These are phyloP conservation scores for Pogonocherus hispidulus DNA, from an alignment of 2,888 invertebrate species.

Conservation along the genomic window DNA sequence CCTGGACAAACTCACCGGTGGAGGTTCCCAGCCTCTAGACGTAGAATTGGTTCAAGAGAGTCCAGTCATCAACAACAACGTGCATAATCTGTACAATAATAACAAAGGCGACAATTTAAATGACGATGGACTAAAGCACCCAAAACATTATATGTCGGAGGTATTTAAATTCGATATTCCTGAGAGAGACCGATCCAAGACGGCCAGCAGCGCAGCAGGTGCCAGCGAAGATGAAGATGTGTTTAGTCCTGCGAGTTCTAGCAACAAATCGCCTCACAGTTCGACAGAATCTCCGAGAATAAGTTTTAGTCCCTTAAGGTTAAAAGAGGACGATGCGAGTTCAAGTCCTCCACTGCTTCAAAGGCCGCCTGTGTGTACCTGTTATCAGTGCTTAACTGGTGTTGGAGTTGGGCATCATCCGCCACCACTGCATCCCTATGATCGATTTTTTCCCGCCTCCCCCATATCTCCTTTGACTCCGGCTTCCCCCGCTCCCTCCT, in stretches of 20 bases:
- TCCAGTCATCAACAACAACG: conserved; percentile 59
- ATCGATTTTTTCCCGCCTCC: conserved; percentile 71
- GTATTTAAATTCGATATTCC: conserved; percentile 71
- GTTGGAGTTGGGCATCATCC: conserved; percentile 63
- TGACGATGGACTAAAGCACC: conserved; percentile 48
- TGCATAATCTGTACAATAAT: conserved; percentile 63
- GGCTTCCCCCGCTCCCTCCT: conserved; percentile 71
- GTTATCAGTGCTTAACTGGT: conserved; percentile 66
- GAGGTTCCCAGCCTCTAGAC: conserved; percentile 44
- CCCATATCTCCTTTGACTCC: conserved; percentile 73
- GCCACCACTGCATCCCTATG: conserved; percentile 67
- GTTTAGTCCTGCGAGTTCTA: conserved; percentile 73
- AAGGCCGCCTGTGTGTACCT: conserved; percentile 63
- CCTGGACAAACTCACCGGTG: conserved; percentile 79
- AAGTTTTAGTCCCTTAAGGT: conserved; percentile 72
- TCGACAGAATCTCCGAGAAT: conserved; percentile 71
- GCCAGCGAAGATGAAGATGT: conserved; percentile 74
- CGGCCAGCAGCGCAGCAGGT: conserved; percentile 57
- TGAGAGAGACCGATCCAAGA: conserved; percentile 61
- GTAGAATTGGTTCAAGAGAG: conserved; percentile 50
- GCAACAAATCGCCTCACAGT: conserved; percentile 72
- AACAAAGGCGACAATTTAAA: conserved; percentile 52
- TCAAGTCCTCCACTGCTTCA: conserved; percentile 63
- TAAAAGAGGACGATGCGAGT: conserved; percentile 70
- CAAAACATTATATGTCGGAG: conserved; percentile 66